phyloP scores from a whole-genome alignment of 2,888 invertebrate genomes.

The Opisthograptis luteolata region DNA sequence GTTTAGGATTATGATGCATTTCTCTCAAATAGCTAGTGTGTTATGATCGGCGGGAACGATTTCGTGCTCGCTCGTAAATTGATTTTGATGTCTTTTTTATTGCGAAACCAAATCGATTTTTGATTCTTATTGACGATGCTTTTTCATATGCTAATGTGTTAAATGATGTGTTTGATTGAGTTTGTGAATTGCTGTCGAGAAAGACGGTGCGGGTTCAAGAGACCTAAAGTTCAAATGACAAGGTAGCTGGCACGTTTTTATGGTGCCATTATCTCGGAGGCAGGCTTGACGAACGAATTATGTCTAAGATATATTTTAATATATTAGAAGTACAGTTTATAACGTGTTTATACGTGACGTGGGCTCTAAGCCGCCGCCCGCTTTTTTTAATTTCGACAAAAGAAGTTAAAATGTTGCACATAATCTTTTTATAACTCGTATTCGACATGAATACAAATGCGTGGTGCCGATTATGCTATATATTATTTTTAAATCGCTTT shows the following conservation, averaged over 20 bases:
- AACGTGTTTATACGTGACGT: constrained; percentile 75
- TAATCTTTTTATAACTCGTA: constrained; percentile 75
- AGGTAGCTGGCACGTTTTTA: constrained; percentile 52
- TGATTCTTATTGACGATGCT: constrained; percentile 66
- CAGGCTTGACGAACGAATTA: constrained; percentile 48
- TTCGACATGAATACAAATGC: constrained; percentile 76
- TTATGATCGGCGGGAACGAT: constrained; percentile 52
- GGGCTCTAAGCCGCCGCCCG: constrained; percentile 65
- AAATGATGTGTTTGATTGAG: constrained; percentile 56
- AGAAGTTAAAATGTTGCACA: constrained; percentile 75
- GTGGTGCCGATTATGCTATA: constrained; percentile 75
- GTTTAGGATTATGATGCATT: constrained; percentile 73
- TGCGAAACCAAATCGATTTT: constrained; percentile 71
- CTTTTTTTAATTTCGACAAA: constrained; percentile 76
- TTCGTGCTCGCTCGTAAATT: constrained; percentile 70
- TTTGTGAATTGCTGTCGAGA: constrained; percentile 8
- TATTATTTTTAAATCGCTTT: constrained; percentile 79
- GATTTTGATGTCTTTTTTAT: constrained; percentile 78
- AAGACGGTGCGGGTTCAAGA: constrained; percentile 9
- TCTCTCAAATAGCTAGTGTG: constrained; percentile 46
- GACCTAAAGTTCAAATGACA: constrained; percentile 26
- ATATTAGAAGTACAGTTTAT: constrained; percentile 74
- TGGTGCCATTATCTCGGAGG: constrained; percentile 38
- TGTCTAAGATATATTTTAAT: constrained; percentile 64
- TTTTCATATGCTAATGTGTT: constrained; percentile 78